phyloP scores from a whole-genome alignment of 2,797 vertebrate species.

The Botia almorhae region DNA sequence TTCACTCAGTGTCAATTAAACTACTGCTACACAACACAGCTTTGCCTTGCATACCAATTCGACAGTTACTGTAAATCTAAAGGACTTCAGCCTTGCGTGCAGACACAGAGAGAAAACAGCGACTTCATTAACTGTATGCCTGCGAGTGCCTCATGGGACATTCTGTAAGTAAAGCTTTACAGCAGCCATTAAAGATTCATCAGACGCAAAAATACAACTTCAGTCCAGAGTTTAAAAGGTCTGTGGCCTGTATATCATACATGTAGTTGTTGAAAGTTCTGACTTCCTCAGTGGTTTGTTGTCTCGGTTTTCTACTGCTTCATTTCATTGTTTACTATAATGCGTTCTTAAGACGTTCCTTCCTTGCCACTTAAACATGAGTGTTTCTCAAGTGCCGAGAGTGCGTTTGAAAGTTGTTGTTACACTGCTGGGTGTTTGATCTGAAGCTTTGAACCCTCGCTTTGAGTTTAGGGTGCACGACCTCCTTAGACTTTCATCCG shows the following conservation, averaged over 20 bases:
- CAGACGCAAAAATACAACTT: conserved; percentile 22
- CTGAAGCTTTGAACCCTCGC: not conserved
- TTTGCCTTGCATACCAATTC: not conserved
- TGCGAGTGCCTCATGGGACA: conserved; percentile 15
- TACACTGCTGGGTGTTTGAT: too few species aligned
- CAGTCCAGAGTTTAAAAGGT: conserved; percentile 20
- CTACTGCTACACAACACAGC: not conserved
- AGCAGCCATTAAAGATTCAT: conserved; percentile 49
- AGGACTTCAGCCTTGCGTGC: conserved; percentile 23
- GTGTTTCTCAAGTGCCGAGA: not conserved
- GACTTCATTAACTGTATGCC: not conserved
- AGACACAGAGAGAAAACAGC: not conserved
- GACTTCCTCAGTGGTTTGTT: not conserved
- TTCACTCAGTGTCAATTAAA: too few species aligned
- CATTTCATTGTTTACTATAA: not conserved
- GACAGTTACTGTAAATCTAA: not conserved
- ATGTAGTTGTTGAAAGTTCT: conserved; percentile 9
- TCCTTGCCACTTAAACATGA: conserved; percentile 12
- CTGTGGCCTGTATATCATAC: conserved; percentile 11
- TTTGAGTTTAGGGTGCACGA: conserved; percentile 1
- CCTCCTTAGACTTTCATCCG: not conserved
- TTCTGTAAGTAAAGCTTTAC: conserved; percentile 46
- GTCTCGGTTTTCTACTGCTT: not conserved
- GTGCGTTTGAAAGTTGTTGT: conserved; percentile 1
- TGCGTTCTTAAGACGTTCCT: not conserved